Percentiles rank a stretch among this genome's conserved stretches.
These are phyloP conservation scores for Tachypleus tridentatus DNA, from an alignment of 1,140 invertebrate species.

Conservation along the genomic window DNA sequence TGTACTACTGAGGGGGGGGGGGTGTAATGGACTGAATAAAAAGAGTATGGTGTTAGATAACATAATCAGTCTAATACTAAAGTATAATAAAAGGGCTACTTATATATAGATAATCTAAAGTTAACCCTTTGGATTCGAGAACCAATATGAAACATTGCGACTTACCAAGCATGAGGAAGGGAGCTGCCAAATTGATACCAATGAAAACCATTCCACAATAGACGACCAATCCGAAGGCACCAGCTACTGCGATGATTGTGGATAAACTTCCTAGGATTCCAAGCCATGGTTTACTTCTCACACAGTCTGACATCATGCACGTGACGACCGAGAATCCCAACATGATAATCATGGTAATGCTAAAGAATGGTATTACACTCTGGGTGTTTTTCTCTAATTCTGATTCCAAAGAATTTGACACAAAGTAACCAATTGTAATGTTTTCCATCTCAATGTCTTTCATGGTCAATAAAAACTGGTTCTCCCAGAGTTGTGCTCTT, in stretches of 20 bases:
- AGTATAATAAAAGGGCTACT: too few relatives aligned
- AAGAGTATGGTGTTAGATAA: too few relatives aligned
- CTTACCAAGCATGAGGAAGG: conserved; percentile 88
- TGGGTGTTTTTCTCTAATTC: conserved; percentile 77
- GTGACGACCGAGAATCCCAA: conserved; percentile 53
- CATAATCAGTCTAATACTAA: too few relatives aligned
- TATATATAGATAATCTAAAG: too few relatives aligned
- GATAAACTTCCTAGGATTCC: conserved; percentile 79
- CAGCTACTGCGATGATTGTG: conserved; percentile 70
- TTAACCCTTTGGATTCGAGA: too few relatives aligned
- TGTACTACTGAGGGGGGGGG: too few relatives aligned
- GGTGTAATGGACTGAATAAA: too few relatives aligned
- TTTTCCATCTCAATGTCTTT: conserved; percentile 44
- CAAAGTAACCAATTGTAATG: conserved; percentile 68
- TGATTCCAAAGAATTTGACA: conserved; percentile 68
- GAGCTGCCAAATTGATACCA: conserved; percentile 82
- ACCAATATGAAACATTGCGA: conserved; percentile 13
- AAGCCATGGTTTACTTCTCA: conserved; percentile 75
- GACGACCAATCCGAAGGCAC: conserved; percentile 78
- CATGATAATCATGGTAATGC: conserved; percentile 73
- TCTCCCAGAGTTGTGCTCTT: conserved; percentile 60
- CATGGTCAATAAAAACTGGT: conserved; percentile 53
- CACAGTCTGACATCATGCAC: conserved; percentile 68
- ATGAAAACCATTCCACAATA: conserved; percentile 84
- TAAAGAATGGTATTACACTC: conserved; percentile 73